Base-by-base conservation (phyloP, 2,888 invertebrate species). In the Agrochola lota region DNA sequence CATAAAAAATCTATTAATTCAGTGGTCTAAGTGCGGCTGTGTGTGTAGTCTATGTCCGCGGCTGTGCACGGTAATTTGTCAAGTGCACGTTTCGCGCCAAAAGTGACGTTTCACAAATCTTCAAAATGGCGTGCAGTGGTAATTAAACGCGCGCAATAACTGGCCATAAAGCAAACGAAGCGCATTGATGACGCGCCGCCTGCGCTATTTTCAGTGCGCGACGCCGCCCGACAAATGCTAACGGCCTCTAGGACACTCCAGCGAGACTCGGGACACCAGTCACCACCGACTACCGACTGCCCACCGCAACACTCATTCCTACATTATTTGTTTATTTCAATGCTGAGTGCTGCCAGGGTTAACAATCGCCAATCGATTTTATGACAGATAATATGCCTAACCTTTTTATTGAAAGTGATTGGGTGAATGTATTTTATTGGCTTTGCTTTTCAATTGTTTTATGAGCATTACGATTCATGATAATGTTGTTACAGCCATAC, bases 151-250 rank as follows among this genome's bases (percentile, higher is more conserved):
- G 93, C 91, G 95, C 95, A 95, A 95, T 95, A 95, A 95, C 95
- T 94, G 95, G 92, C 93, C 94, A 94, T 95, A 95, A 95, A 95
- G 93, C 94, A 94, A 94, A 93, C 94, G 93, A 92, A 92, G 94
- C 95, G 94, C 94, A 93, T 92, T 93, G 95, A 94, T 95, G 96
- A 95, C 95, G 95, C 94, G 90, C 92, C 93, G 92, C 90, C 89
- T 89, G 93, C 89, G 95, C 95, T 96, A 96, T 96, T 96, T 88
- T 95, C 93, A 91, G 96, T 94, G 92, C 91, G 86, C 93, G 92
- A 91, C 94, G 94, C 95, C 95, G 94, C 95, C 94, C 95, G 94
- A 94, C 95, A 95, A 96, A 96, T 96, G 96, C 95, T 96, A 96
- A 96, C 94, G 96, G 94, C 96, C 96, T 95, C 95, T 95, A 95